Conservation (phyloP, 1,140 invertebrate species). For the Drepana arcuata region DNA sequence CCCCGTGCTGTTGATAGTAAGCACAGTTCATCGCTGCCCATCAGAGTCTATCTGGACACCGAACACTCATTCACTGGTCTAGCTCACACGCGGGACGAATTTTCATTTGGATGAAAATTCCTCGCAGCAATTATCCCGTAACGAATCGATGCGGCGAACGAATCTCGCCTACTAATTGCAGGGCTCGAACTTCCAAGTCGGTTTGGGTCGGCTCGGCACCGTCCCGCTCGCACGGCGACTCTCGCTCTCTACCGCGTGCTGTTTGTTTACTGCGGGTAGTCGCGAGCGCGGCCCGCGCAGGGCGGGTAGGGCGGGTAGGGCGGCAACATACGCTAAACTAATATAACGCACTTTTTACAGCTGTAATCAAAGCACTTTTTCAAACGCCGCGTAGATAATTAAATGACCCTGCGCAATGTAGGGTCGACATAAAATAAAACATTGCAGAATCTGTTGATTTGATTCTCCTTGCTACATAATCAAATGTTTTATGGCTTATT, state of each 20-base stretch:
- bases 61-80: slow-evolving; percentile 12
- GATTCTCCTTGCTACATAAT: too few relatives aligned
- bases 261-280: slow-evolving; percentile 60
- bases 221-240: slow-evolving; percentile 27
- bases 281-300: slow-evolving; percentile 36
- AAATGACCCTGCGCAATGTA: too few relatives aligned
- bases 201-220: slow-evolving; percentile 18
- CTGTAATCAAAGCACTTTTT: too few relatives aligned
- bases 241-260: slow-evolving; percentile 18
- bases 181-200: slow-evolving; percentile 38
- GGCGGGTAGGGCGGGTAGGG: slow-evolving; percentile 48
- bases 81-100: slow-evolving; percentile 37
- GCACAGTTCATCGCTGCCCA: slow-evolving; percentile 62
- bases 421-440: too few relatives aligned
- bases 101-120: slow-evolving; percentile 37
- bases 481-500: too few relatives aligned
- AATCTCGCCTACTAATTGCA: slow-evolving; percentile 69
- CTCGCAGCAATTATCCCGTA: slow-evolving; percentile 56
- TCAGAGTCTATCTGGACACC: slow-evolving; percentile 19
- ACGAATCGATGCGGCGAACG: slow-evolving; percentile 63
- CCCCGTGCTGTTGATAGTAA: slow-evolving; percentile 61
- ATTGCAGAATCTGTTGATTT: too few relatives aligned
- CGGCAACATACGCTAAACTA: slow-evolving; percentile 30
- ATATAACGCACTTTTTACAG: slow-evolving; percentile 36
- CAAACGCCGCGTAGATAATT: too few relatives aligned